These are phyloP conservation scores for Circaetus gallicus DNA, from an alignment of 2,113 vertebrate species.

Conservation along the genomic window DNA sequence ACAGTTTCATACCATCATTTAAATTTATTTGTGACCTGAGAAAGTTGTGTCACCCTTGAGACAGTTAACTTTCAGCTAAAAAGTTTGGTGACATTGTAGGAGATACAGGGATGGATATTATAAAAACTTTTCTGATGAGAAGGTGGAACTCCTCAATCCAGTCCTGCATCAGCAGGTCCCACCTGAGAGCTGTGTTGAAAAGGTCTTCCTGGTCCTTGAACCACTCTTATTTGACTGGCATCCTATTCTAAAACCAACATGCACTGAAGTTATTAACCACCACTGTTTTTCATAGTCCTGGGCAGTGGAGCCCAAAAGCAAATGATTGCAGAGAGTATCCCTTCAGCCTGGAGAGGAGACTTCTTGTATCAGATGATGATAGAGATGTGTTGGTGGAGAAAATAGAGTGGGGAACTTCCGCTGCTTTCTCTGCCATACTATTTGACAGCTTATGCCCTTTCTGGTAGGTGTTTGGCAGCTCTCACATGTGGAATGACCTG, in stretches of 20 bases:
- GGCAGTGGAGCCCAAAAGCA: not conserved
- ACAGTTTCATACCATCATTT: not conserved
- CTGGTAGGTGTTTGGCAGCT: not conserved
- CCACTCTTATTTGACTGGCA: not conserved
- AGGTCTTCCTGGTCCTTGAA: not conserved
- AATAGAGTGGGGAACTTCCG: not conserved
- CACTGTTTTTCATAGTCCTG: not conserved
- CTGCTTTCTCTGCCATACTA: not conserved
- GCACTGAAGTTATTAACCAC: not conserved
- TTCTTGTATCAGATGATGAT: not conserved
- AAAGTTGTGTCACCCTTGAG: slow-evolving; percentile 8
- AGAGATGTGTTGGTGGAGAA: not conserved
- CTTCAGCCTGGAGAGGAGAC: not conserved
- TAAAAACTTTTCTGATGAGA: not conserved
- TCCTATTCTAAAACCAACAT: not conserved
- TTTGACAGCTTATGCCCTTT: not conserved
- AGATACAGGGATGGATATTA: not conserved
- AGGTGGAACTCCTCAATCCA: not conserved
- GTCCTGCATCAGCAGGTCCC: not conserved
- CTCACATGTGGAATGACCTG: not conserved
- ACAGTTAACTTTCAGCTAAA: not conserved
- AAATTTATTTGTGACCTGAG: slow-evolving; percentile 35
- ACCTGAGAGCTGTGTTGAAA: not conserved
- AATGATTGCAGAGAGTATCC: not conserved
- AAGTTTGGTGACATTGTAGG: not conserved